phyloP scores from a whole-genome alignment of 2,888 invertebrate species.

The Pseudococcus viburni region DNA sequence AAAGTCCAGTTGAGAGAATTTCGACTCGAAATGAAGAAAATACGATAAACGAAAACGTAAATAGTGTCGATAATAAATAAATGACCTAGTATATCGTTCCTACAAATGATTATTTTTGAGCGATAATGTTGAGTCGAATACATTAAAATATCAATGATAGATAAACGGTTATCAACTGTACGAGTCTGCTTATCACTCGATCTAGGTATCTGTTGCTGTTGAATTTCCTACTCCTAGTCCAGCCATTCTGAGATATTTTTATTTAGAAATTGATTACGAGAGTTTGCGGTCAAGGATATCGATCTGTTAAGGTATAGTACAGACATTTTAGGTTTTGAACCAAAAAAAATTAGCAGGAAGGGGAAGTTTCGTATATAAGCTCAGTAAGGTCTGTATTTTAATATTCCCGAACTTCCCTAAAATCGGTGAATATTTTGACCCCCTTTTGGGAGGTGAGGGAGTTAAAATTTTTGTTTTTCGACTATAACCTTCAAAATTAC shows the following conservation, averaged over 20 bases:
- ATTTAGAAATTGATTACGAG: not conserved
- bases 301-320: too few species aligned
- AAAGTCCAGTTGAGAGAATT: not conserved
- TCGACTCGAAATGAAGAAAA: not conserved
- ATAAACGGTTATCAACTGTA: not conserved
- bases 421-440: too few species aligned
- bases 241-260: not conserved
- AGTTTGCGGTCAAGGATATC: not conserved
- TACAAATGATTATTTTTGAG: not conserved
- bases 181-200: not conserved
- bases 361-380: too few species aligned
- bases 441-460: too few species aligned
- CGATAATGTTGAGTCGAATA: not conserved
- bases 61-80: slow-evolving; percentile 13
- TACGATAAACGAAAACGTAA: not conserved
- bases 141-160: not conserved
- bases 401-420: too few species aligned
- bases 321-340: too few species aligned
- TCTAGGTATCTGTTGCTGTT: not conserved
- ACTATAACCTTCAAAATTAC: too few species aligned
- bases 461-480: too few species aligned
- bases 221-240: not conserved
- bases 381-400: too few species aligned
- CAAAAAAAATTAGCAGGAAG: too few species aligned
- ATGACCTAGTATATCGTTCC: slow-evolving; percentile 1